Conservation (phyloP, 2,888 invertebrate genomes). For the Idaea biselata region DNA sequence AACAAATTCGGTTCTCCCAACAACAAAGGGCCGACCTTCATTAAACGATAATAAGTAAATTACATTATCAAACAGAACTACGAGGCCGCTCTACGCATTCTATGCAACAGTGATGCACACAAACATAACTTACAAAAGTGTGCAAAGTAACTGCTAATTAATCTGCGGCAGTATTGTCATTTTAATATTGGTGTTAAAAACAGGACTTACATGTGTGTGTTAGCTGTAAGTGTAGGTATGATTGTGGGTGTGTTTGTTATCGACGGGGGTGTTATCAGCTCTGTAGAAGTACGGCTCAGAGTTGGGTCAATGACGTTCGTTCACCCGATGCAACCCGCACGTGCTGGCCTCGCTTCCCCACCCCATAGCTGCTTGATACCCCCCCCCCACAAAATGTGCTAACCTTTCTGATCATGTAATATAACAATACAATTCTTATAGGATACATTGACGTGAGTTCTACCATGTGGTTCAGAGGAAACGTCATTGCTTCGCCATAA, state of each 20-base stretch:
- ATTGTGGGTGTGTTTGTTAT: conserved; percentile 41
- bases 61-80: conserved; percentile 36
- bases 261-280: conserved; percentile 69
- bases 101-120: conserved; percentile 18
- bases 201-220: conserved; percentile 35
- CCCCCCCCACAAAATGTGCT: conserved; percentile 28
- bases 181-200: conserved; percentile 25
- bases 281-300: conserved; percentile 65
- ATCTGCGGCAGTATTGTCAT: conserved; percentile 15
- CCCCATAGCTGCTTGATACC: conserved; percentile 29
- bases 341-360: conserved; percentile 64
- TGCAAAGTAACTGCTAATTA: conserved; percentile 21
- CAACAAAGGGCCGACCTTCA: conserved; percentile 29
- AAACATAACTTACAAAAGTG: conserved; percentile 28
- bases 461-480: too few species aligned
- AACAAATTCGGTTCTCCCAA: conserved; percentile 11
- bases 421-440: not conserved
- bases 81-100: conserved; percentile 32
- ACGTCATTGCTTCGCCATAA: too few species aligned
- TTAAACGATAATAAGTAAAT: conserved; percentile 34
- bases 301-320: conserved; percentile 80
- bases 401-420: conserved; percentile 28
- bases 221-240: conserved; percentile 65
- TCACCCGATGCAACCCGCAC: conserved; percentile 74
- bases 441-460: not conserved